These are phyloP conservation scores for Cacoxenus indagator DNA, from an alignment of 2,888 invertebrate genomes.

Conservation along the genomic window DNA sequence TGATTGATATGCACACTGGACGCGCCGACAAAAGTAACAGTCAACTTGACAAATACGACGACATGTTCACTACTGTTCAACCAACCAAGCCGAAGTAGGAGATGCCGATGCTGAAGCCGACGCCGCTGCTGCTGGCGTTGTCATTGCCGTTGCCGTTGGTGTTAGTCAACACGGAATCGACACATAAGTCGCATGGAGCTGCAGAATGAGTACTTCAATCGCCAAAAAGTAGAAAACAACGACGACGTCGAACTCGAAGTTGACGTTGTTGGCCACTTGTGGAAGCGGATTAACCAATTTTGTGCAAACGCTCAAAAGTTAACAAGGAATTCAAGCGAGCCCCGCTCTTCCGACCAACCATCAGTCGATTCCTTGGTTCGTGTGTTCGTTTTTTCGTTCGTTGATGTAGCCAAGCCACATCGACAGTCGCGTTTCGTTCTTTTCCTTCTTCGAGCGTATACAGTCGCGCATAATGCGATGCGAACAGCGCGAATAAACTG, in stretches of 20 bases:
- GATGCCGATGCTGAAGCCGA: neutral
- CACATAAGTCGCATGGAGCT: neutral
- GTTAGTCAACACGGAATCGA: conserved; percentile 19
- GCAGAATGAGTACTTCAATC: neutral
- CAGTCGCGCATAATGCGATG: neutral
- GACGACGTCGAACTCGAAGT: conserved; percentile 6
- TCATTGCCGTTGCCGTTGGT: neutral
- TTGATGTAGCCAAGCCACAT: no score
- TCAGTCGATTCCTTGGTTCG: no score
- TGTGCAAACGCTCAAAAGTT: conserved; percentile 33
- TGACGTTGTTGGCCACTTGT: conserved; percentile 5
- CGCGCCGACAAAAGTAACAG: conserved; percentile 56
- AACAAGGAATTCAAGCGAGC: conserved; percentile 42
- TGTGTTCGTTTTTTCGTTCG: no score
- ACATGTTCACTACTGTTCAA: conserved; percentile 37
- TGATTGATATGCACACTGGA: conserved; percentile 55
- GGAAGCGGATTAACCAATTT: conserved; percentile 51
- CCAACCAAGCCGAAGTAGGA: neutral
- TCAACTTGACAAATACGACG: conserved; percentile 57
- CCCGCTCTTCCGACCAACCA: neutral
- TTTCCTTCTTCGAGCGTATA: no score
- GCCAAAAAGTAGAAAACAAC: neutral
- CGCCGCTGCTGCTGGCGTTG: neutral
- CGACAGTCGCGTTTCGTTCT: no score
- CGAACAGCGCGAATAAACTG: conserved; percentile 39